phyloP scores from a whole-genome alignment of 2,113 vertebrate species.

The Ginglymostoma cirratum region DNA sequence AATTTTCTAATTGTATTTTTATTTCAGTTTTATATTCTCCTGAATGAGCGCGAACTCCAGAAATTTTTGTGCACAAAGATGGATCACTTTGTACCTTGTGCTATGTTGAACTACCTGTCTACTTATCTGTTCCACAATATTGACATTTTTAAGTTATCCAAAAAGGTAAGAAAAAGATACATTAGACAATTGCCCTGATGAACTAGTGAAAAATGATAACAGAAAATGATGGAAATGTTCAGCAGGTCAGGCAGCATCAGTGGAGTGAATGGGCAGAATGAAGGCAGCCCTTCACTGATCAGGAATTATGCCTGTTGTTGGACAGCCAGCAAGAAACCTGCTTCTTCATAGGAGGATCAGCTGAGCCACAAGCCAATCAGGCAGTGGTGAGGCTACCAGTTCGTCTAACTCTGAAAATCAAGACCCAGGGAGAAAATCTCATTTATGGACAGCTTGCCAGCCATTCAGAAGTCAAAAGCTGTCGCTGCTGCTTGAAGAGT shows the following conservation, averaged over 20 bases:
- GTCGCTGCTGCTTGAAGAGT: too few species aligned
- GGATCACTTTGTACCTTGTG: too few species aligned
- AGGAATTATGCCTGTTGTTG: too few species aligned
- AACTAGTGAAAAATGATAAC: not conserved
- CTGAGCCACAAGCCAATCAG: too few species aligned
- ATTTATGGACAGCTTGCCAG: too few species aligned
- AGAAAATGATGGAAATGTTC: not conserved
- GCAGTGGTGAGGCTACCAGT: too few species aligned
- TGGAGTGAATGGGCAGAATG: not conserved
- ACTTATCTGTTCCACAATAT: not conserved
- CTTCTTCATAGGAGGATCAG: too few species aligned
- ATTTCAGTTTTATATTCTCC: not conserved
- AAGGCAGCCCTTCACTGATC: too few species aligned
- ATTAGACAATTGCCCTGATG: not conserved
- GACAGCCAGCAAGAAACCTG: too few species aligned
- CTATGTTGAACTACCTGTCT: rapidly evolving
- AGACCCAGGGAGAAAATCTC: too few species aligned
- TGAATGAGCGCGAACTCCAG: not conserved
- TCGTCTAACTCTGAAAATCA: too few species aligned
- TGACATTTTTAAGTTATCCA: not conserved
- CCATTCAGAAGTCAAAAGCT: too few species aligned
- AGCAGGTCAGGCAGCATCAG: not conserved
- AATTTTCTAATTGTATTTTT: not conserved
- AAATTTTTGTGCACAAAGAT: not conserved
- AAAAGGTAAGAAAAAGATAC: slow-evolving; percentile 1